phyloP scores from a whole-genome alignment of 2,797 vertebrate genomes.

The Epinephelus awoara region DNA sequence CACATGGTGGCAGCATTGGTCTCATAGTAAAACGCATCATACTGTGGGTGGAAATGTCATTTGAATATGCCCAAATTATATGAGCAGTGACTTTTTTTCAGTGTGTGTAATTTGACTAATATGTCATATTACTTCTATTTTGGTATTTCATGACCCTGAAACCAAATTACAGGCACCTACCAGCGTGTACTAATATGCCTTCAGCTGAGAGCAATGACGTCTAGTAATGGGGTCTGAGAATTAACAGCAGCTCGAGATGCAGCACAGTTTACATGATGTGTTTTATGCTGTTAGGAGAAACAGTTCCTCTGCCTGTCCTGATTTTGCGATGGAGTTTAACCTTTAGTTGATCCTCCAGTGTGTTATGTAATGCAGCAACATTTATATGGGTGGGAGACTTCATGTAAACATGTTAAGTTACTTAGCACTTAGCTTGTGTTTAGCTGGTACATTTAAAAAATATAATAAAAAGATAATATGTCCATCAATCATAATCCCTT shows the following conservation, averaged over 20 bases:
- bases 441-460: no score
- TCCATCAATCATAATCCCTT: no score
- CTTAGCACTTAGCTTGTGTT: no score
- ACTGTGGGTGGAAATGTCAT: neutral
- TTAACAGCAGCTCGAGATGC: neutral
- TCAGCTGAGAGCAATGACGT: no score
- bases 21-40: slow-evolving; percentile 16
- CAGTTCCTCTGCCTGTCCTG: neutral
- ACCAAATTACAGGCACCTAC: neutral
- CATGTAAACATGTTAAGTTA: no score
- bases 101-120: no score
- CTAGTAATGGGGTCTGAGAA: no score
- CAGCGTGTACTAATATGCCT: neutral
- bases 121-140: neutral
- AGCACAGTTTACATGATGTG: neutral
- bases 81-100: neutral
- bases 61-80: neutral
- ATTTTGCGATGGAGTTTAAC: neutral
- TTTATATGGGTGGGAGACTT: no score
- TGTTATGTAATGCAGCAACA: slow-evolving; percentile 6
- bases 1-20: slow-evolving; percentile 75
- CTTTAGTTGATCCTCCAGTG: neutral
- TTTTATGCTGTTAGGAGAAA: neutral
- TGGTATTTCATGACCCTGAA: neutral
- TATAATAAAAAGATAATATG: no score